Base-by-base conservation (phyloP, 1,140 invertebrate species). In the Polyergus mexicanus region DNA sequence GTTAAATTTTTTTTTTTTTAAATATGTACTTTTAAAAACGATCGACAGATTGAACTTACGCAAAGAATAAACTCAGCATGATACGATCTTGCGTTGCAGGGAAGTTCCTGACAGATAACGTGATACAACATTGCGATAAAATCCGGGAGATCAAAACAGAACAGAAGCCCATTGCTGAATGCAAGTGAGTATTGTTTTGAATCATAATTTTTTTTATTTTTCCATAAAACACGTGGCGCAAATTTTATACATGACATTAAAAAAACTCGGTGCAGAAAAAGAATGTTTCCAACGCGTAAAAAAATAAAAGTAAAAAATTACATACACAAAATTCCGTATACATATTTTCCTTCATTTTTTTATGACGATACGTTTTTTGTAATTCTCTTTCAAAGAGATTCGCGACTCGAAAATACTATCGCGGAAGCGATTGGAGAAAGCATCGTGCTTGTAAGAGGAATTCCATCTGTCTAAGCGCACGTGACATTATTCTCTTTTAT, bases 31-130 rank as follows among this genome's bases (percentile, higher is more conserved):
- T 65, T 54, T 19, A 38, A 16, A 10, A 13, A 32, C 22, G 38
- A n/a, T 7, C 13, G 28, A 28, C 10, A 32, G 19, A 47, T 8
- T 44, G 1, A 63, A 76, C 25, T 51, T 8, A 32, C 8, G 0
- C 13, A 74, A 35, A 32, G 16, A 51, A 16, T 25, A 41, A 44
- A 19, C 19, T 74, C 16, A n/a, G 3, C 22, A 47, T 51, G 44
- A 71, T 63, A 47, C 16, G 28, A 22, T 80, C 38, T 54, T 28
- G 6, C 83, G 77, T 91, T 91, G 25, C 89, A 92, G 91, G 84
- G 38, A 91, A 85, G 63, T 69, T 89, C 28, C 63, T 92, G 63
- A 62, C 85, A 10, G 90, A 92, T 60, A 91, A 85, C 38, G 89
- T 86, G 32, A 78, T 85, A 86, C 86, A 84, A 22, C 86, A 88